phyloP scores from a whole-genome alignment of 53 echinoderm and acorn worm species.

The Holothuria leucospilota region DNA sequence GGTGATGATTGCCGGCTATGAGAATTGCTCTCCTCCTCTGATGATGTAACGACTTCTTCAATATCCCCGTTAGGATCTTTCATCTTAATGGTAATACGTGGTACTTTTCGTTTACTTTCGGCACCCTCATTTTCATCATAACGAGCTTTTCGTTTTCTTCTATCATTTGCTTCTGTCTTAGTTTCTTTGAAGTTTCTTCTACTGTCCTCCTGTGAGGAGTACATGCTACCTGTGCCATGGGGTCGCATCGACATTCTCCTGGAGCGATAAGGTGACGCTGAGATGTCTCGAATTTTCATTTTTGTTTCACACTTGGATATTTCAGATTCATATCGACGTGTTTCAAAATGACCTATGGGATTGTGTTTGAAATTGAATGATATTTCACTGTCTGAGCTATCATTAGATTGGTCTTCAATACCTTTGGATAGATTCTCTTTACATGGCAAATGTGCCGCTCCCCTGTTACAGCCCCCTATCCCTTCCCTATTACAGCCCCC shows the following conservation, averaged over 20 bases:
- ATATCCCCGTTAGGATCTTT: constrained; percentile 83
- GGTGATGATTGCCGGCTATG: constrained; percentile 26
- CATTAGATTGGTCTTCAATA: not conserved
- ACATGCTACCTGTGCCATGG: not conserved
- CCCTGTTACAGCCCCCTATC: not conserved
- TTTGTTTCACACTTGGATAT: constrained; percentile 91
- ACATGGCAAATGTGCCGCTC: not conserved
- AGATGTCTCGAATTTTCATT: constrained; percentile 86
- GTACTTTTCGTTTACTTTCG: constrained; percentile 66
- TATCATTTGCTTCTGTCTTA: not conserved
- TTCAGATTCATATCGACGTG: constrained; percentile 79
- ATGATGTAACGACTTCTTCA: constrained; percentile 78
- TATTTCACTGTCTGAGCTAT: constrained; percentile 48
- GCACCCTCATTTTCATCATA: constrained; percentile 64
- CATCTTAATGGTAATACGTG: constrained; percentile 86
- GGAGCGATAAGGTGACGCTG: constrained; percentile 39
- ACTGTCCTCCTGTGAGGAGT: not conserved
- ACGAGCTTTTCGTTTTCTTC: constrained; percentile 54
- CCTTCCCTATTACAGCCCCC: constrained; percentile 4
- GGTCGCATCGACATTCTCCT: constrained; percentile 42
- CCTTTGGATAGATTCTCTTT: not conserved
- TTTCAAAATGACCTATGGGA: constrained; percentile 31
- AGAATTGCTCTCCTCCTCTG: constrained; percentile 79
- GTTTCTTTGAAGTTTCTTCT: not conserved
- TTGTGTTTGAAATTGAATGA: constrained; percentile 67